Evolutionary conservation across 2,888 invertebrate genomes (phyloP), one percentile per base, ranked within the genome.

Genomic region (Scaptomyza tumidula): DNA sequence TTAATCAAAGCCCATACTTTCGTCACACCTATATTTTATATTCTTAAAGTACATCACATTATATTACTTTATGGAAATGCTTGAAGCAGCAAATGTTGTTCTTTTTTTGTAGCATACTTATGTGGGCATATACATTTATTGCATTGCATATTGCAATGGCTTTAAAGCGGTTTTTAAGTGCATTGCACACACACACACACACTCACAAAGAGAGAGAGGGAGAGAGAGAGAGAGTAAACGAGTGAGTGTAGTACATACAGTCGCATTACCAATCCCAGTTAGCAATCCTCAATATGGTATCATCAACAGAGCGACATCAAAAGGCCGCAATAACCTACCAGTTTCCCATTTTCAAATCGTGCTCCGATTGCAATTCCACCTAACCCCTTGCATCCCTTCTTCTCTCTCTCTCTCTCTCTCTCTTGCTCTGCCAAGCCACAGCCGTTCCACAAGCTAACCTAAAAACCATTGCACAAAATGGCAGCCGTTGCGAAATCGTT

Each of bases 141-240:
- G 31, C 52, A 37, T 16, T 59, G 24, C 53, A 10, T 10, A 16
- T 39, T 59, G 70, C 59, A 61, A 46, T 48, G 37, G 39, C 52
- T 62, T 75, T 74, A 75, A 75, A 75, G 35, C 62, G 54, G 59
- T 11, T 71, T 71, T 75, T 67, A 67, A 75, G 75, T 54, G 58
- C 67, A 66, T 10, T 44, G 14, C 61, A 44, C 50, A 45, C 13
- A 24, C 29, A 31, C 13, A 37, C 29, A 31, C 29, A 43, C 19
- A 31, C 11, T 37, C 1, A 13, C 24, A 37, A 11, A 19, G 19
- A 24, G 24, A 24, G 50, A 14, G 10, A 2, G 37, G 9, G 11
- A 27, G 24, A 14, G 24, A 6, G 24, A n/a, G 52, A 48, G 9
- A n/a, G 43, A 11, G 11, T 1, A 1, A 19, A 10, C 31, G 46